A percentile compares a stretch with the other conserved stretches of the same genome.
Evolutionary conservation across 2,797 vertebrate genomes (phyloP).

Genomic region (Philypnodon macrostomus): DNA sequence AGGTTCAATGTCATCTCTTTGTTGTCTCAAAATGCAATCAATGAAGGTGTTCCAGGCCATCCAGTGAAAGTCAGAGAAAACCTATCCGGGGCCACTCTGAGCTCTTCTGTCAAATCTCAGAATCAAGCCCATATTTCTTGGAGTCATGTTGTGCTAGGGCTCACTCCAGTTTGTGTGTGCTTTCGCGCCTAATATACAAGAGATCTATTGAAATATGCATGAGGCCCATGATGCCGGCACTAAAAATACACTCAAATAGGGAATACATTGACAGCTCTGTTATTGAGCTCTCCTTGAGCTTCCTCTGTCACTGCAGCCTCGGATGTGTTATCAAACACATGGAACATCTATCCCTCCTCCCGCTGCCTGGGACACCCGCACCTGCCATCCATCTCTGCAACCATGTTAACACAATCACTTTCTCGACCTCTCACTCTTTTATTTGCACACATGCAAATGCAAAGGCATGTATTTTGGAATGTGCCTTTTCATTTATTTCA

Average conservation of each 20-base stretch:
- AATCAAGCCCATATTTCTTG: constrained; percentile 84
- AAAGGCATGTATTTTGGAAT: constrained; percentile 1
- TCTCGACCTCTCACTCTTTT: constrained; percentile 16
- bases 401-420: constrained; percentile 14
- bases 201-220: constrained; percentile 87
- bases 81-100: constrained; percentile 70
- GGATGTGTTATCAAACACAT: constrained; percentile 67
- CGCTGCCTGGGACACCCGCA: constrained; percentile 18
- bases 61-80: constrained; percentile 81
- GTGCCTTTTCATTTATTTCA: background rate
- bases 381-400: constrained; percentile 19
- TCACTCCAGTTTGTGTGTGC: constrained; percentile 75
- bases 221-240: constrained; percentile 80
- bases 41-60: constrained; percentile 76
- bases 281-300: constrained; percentile 87
- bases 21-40: constrained; percentile 80
- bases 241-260: constrained; percentile 86
- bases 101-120: constrained; percentile 81
- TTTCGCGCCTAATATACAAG: constrained; percentile 82
- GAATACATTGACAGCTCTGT: constrained; percentile 86
- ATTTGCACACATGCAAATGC: constrained; percentile 22
- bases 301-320: constrained; percentile 69
- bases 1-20: constrained; percentile 79
- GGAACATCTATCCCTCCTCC: constrained; percentile 37
- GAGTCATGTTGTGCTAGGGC: constrained; percentile 80